Evolutionary conservation across 2,113 vertebrate species (phyloP).

Genomic region (Chrysemys picta): DNA sequence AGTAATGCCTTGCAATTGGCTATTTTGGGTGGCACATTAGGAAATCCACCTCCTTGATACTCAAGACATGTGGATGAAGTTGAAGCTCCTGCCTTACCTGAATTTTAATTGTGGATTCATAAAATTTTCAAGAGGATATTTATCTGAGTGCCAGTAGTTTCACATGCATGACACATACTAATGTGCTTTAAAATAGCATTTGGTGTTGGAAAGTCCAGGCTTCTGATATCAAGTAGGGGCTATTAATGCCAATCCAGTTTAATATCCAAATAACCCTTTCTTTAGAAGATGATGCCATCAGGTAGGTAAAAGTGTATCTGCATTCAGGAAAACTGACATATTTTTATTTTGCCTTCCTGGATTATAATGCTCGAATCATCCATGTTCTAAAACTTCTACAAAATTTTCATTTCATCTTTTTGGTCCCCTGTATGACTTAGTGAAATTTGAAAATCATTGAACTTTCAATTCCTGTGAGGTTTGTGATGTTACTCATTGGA

Average conservation of each 20-base stretch:
- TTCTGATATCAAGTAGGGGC: background rate
- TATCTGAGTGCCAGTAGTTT: background rate
- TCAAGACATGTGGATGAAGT: background rate
- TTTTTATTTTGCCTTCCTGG: background rate
- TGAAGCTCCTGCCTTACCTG: background rate
- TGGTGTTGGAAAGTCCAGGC: background rate
- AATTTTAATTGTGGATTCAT: constrained; percentile 17
- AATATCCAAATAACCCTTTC: background rate
- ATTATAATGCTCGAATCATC: background rate
- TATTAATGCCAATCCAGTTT: background rate
- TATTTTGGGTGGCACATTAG: background rate
- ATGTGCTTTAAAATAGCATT: background rate
- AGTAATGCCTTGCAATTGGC: background rate
- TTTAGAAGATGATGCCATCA: background rate
- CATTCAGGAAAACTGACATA: background rate
- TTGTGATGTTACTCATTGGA: background rate
- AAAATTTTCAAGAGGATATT: background rate
- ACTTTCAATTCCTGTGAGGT: background rate
- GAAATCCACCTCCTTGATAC: background rate
- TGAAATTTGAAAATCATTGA: background rate
- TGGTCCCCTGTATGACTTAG: background rate
- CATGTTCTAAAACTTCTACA: background rate
- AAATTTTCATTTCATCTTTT: background rate
- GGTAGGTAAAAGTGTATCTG: background rate
- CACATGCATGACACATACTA: background rate